Base-by-base conservation (phyloP, 2,888 invertebrate genomes). In the Drosophila mettleri region DNA sequence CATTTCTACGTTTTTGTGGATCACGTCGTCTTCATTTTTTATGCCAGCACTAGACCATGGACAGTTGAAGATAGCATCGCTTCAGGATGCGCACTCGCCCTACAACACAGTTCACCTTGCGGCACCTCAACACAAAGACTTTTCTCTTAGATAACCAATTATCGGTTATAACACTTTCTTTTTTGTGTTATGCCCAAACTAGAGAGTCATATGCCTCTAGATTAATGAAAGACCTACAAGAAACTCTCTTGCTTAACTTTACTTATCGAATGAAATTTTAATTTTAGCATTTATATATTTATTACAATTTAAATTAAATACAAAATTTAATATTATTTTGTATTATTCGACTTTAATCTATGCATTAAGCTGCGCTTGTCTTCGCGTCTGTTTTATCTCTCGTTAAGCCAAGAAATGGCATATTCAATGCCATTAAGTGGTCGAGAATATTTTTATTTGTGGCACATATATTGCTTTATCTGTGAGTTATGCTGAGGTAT, bases 11-110 rank as follows among this genome's bases (percentile, higher is more conserved):
- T 68, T 85, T 81, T 68, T 71, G 83, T 68, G 60, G 46, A 88
- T 88, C 82, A 82, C 58, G 69, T 68, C 52, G 49, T 54, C 53
- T 69, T 86, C 80, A 86, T 88, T 86, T 86, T 68, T 85, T 84
- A 86, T 53, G 48, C 51, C 51, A 59, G 39, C 62, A 57, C 57
- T 52, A 54, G 67, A 58, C n/a, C 57, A 54, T 60, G 65, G 64
- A 69, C 82, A 81, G 71, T 59, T 69, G 24, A 9, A 78, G 78
- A 55, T 80, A 59, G 20, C 46, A 73, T 78, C 67, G 18, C 36
- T 33, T 59, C 52, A 27, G 53, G 54, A 51, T 51, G 38, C 33
- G n/a, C 33, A 38, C 27, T 46, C 20, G 53, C 46, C 0, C 33
- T 24, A 2, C 31, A 20, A 24, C 12, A 20, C 12, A 5, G 24